These are phyloP conservation scores for Chrysodeixis includens DNA, from an alignment of 2,888 invertebrate species.

Conservation along the genomic window DNA sequence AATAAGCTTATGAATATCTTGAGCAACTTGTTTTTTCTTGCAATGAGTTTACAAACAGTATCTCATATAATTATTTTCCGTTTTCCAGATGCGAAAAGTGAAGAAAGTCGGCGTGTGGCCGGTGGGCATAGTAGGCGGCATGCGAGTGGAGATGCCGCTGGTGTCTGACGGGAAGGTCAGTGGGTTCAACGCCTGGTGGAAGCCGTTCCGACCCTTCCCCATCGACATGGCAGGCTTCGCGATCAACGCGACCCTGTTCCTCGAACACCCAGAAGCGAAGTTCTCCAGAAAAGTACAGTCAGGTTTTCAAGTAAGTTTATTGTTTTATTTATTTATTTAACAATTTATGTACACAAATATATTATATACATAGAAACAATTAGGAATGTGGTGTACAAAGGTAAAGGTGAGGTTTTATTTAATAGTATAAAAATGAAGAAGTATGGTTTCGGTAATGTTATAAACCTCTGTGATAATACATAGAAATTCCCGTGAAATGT, in stretches of 20 bases:
- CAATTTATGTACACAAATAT: no score
- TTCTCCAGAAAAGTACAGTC: slow-evolving; percentile 96
- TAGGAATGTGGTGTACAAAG: no score
- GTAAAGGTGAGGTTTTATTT: no score
- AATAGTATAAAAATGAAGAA: no score
- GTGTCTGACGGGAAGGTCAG: slow-evolving; percentile 89
- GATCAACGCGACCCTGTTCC: slow-evolving; percentile 93
- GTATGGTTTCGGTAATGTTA: no score
- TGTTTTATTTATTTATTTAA: no score
- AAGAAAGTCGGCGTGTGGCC: slow-evolving; percentile 97
- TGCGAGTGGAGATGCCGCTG: slow-evolving; percentile 97
- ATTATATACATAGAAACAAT: no score
- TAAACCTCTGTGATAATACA: no score
- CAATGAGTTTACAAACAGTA: no score
- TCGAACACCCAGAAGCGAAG: slow-evolving; percentile 92
- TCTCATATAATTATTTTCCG: not conserved
- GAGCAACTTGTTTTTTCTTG: no score
- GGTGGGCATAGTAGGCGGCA: slow-evolving; percentile 98
- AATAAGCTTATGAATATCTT: no score
- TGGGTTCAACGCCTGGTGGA: slow-evolving; percentile 94
- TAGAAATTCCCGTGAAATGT: no score
- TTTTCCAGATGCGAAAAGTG: slow-evolving; percentile 93
- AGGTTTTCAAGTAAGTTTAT: slow-evolving; percentile 92
- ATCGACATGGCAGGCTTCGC: slow-evolving; percentile 99
- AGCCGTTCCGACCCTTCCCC: slow-evolving; percentile 97